Percentiles rank a stretch among this genome's conserved stretches.
These are phyloP conservation scores for Drosophila nigromelanica DNA, from an alignment of 1,140 invertebrate genomes.

Conservation along the genomic window DNA sequence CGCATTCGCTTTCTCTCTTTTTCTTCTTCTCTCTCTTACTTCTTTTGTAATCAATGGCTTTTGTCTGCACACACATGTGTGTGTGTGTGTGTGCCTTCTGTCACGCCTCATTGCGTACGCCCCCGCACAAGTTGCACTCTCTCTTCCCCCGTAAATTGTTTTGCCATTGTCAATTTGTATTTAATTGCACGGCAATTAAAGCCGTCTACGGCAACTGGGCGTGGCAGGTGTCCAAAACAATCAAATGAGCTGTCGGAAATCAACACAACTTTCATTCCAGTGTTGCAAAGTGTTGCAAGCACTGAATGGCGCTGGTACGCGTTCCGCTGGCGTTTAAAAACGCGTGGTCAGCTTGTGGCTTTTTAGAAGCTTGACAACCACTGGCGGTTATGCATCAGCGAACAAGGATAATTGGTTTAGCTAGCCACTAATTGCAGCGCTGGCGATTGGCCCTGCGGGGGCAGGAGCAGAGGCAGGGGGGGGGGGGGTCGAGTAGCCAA, in stretches of 20 bases:
- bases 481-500: no score
- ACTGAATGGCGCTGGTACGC: not conserved
- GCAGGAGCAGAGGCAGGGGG: no score
- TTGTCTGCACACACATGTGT: conserved; percentile 24
- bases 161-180: conserved; percentile 72
- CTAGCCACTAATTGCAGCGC: conserved; percentile 59
- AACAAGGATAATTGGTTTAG: conserved; percentile 72
- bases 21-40: not conserved
- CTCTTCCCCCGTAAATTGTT: conserved; percentile 57
- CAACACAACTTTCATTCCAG: conserved; percentile 1
- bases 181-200: conserved; percentile 73
- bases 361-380: not conserved
- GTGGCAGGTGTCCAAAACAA: conserved; percentile 42
- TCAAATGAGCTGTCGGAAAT: conserved; percentile 47
- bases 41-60: conserved; percentile 14
- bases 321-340: conserved; percentile 25
- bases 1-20: not conserved
- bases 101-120: conserved; percentile 64
- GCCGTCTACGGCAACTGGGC: conserved; percentile 5
- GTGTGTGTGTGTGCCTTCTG: conserved; percentile 21
- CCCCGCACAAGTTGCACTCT: conserved; percentile 6
- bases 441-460: not conserved
- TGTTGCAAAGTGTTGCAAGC: conserved; percentile 1
- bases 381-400: conserved; percentile 21
- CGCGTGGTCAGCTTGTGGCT: not conserved